These are phyloP conservation scores for Pyrocephalus nanus DNA, from an alignment of 2,797 vertebrate genomes.

Conservation along the genomic window DNA sequence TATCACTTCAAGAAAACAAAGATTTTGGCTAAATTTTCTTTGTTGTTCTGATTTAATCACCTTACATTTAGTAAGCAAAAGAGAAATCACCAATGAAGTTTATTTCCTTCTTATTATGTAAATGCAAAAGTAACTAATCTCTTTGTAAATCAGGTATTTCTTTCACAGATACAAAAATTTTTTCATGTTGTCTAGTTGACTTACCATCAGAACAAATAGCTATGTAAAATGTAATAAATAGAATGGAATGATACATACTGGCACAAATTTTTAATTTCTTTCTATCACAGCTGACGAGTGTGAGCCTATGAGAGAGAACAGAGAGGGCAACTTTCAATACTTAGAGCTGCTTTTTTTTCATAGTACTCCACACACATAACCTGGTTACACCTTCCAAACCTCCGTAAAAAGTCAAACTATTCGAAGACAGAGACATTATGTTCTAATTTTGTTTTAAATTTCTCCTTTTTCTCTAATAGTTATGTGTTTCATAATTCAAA, in stretches of 20 bases:
- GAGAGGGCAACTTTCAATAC: neutral
- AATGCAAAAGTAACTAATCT: neutral
- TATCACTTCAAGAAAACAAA: conserved; percentile 15
- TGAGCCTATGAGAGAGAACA: neutral
- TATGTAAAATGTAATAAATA: neutral
- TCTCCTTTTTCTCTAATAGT: neutral
- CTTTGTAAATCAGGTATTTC: neutral
- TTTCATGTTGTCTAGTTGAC: neutral
- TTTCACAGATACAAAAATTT: neutral
- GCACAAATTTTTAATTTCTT: neutral
- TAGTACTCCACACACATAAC: neutral
- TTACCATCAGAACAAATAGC: neutral
- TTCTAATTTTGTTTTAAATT: neutral
- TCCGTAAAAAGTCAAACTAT: neutral
- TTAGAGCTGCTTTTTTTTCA: neutral
- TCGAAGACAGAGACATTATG: neutral
- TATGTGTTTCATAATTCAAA: neutral
- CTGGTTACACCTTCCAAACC: neutral
- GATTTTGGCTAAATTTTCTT: conserved; percentile 42
- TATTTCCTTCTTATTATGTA: neutral
- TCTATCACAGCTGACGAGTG: neutral
- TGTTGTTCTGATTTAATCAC: neutral
- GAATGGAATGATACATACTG: neutral
- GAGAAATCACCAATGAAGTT: neutral
- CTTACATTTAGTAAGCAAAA: conserved; percentile 10